Base-by-base conservation (phyloP, 1,140 invertebrate species). In the Lineus longissimus region DNA sequence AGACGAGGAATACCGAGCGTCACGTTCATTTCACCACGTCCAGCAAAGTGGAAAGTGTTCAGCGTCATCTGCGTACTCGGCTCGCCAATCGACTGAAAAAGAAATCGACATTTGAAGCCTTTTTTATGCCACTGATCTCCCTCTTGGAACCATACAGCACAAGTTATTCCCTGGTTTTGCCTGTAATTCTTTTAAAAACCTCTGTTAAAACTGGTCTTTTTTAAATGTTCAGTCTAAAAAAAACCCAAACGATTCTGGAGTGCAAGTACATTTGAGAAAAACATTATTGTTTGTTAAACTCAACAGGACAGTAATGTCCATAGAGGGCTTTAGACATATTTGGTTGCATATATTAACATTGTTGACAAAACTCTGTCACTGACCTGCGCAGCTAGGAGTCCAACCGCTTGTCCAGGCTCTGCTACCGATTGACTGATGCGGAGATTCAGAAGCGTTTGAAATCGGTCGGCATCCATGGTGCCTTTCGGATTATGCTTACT, bases 51-150 rank as follows among this genome's bases (percentile, higher is more conserved):
- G 82, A 99, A 99, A 36, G 97, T 99, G 75, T 99, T 99, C 66
- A 99, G 80, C 71, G 97, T 99, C 97, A 99, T 99, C 84, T 99
- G 97, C 61, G 97, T 99, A 2, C 95, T 98, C 0, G 97, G 97
- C 83, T 99, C 97, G 63, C 96, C 96, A 70, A 99, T 91, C 9
- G 94, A 97, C 85, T 85, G 76, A 6, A 69, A 62, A 30, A 55
- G 11, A 59, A 25, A 56, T 13, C 15, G 41, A 43, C 36, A 41
- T 59, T 22, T 36, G 33, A 36, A 36, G 33, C n/a, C n/a, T n/a
- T n/a, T 9, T 55, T 13, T 11, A 55, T 11, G 13, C 13, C 51
- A 55, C 13, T 11, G 11, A 55, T 13, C 51, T 13, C 22, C 19
- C 2, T 60, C n/a, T 30, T 27, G 19, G n/a, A n/a, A n/a, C n/a